Base-by-base conservation (phyloP, 2,797 vertebrate genomes). In the Ptychadena robeensis region DNA sequence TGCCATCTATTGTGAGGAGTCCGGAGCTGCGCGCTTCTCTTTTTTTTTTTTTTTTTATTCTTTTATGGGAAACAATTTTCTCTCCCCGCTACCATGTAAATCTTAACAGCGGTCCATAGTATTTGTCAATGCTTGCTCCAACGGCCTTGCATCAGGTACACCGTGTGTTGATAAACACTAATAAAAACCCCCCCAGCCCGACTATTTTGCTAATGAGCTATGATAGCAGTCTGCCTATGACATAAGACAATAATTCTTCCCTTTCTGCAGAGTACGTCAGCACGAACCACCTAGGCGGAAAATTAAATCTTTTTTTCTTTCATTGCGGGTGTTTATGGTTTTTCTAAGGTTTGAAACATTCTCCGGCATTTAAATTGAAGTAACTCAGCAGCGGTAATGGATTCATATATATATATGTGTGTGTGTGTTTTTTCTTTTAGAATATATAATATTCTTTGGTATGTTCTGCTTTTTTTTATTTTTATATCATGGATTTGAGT, bases 261-360 rank as follows among this genome's bases (percentile, higher is more conserved):
- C 53, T 31, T 74, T 73, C 76, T 70, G 82, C 72, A 38, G 77
- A 73, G 63, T 85, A 82, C 86, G 88, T 87, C 87, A 87, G 87
- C 88, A 88, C 88, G 88, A 87, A 87, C 86, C 83, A 87, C 77
- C 86, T 88, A 88, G 73, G 77, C 53, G 77, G 71, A 85, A 80
- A 80, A 75, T 85, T 85, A 85, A 70, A 53, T 32, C 18, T 68
- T 66, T 81, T 78, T 65, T 78, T 40, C 15, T 53, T 81, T 57
- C 31, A 61, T 53, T 63, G 73, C 53, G 18, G n/a, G 28, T 80
- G 77, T 79, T 79, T 84, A 48, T 74, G 37, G 27, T 74, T 61
- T 27, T 67, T 79, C 69, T 68, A 79, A 32, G 28, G n/a, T 73
- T 61, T 68, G 48, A 74, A 69, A 74, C 76, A 34, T 68, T 59